Base-by-base conservation (phyloP, 2,797 vertebrate genomes). In the Catostomus latipinnis region DNA sequence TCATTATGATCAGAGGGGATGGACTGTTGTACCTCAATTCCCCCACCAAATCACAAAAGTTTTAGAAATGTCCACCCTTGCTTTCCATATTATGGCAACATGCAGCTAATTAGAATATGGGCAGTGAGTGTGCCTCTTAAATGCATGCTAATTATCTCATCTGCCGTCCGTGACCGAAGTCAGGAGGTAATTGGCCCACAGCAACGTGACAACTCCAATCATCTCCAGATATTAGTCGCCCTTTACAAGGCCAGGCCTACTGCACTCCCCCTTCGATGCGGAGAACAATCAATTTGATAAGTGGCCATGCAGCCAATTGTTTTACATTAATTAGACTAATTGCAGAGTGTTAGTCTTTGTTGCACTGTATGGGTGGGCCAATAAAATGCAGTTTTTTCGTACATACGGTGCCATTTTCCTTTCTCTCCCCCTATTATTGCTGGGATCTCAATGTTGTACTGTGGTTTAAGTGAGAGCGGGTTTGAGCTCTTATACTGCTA, bases 241-340 rank as follows among this genome's bases (percentile, higher is more conserved):
- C 85, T 88, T 87, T 89, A 95, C 94, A 95, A 95, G 94, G 94
- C 96, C 93, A 93, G 94, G 92, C 92, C 91, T 93, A 93, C 92
- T 74, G 92, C 94, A 93, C 93, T 94, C 77, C 95, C 95, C 92
- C 95, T 95, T 95, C 95, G 93, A 95, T 95, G 93, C 93, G 93
- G 93, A 94, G 94, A 96, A 95, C 95, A 96, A 95, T 96, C 95
- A 95, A 95, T 96, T 96, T 96, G 94, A 95, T 95, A 96, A 96
- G 94, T 96, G 95, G 94, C 95, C 95, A 94, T 93, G 94, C 93
- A 92, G 93, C 93, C 95, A 93, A 95, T 95, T 96, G 95, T 96
- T 94, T 95, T 95, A 93, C 94, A 95, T 95, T 96, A 96, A 96
- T 96, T 95, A 95, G 93, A 95, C 94, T 95, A 96, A 96, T 96